Evolutionary conservation across 2,797 vertebrate genomes (phyloP), one percentile per base, ranked within the genome.

Genomic region (Crenuchus spilurus): DNA sequence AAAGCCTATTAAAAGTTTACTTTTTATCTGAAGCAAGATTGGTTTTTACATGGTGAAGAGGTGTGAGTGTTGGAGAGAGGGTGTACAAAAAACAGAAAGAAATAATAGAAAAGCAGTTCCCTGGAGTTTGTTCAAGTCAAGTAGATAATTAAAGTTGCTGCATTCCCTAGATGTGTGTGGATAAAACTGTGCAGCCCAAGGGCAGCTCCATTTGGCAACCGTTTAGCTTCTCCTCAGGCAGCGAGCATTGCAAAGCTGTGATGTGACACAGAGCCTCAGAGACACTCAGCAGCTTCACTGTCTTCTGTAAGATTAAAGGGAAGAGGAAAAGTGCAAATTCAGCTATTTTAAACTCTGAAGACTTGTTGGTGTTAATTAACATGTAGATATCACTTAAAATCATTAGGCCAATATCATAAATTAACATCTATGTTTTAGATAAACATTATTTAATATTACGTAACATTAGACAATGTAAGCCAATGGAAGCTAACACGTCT

Each of bases 131-230:
- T 48, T 68, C 46, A 70, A 60, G 55, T 54, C 60, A 69, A 65
- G 70, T 31, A 70, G 39, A 74, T 73, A 70, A 76, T 76, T 74
- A 65, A 80, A 76, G 46, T 74, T 49, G 28, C 6, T 28, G 30
- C 3, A 4, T 60, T 67, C n/a, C 44, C 37, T 8, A 16, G 67
- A 71, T 70, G 10, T 37, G 70, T 22, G 60, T 44, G 46, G 57
- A 39, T 72, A 54, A 60, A 60, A 44, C 54, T 8, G 46, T 62
- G 39, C 31, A 55, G 37, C 35, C 13, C 13, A 37, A 22, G 52
- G 44, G 44, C 61, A 63, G 51, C 39, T 5, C 30, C 7, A 37
- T 70, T 62, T 72, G 55, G 54, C 67, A 62, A 44, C 37, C 37
- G 24, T 66, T 73, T 63, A 65, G 42, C 57, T 72, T 37, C 33